Evolutionary conservation across 2,888 invertebrate genomes (phyloP), one percentile per base, ranked within the genome.

Genomic region (Catocala nupta): DNA sequence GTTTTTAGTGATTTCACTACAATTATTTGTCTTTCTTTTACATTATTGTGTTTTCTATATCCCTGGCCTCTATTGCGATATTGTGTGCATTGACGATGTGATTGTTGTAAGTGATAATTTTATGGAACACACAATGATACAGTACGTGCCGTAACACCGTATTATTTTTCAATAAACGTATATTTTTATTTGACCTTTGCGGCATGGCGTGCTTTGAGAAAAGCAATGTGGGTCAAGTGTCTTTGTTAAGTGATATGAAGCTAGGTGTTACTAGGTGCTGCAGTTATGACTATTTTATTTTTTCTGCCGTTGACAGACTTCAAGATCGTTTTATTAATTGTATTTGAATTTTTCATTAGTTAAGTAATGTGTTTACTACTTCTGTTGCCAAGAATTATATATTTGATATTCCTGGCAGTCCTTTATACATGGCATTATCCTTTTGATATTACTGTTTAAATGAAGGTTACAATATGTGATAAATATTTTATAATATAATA

Each of bases 171-270:
- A 81, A 81, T 85, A 81, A 82, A 77, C 71, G 69, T 78, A 78
- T 74, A 82, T 77, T 77, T 82, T 77, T 74, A 75, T 81, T 63
- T 83, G 83, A 83, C 82, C 85, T 86, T 81, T 82, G 72, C 51
- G 75, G 72, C 75, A 77, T 71, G 71, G 72, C 78, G 66, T 78
- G 65, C 59, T 75, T 67, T 66, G 65, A 80, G 78, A 78, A 76
- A 72, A 73, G 65, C 65, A 76, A 87, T 79, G 68, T 84, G 56
- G 88, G 87, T 86, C 86, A 88, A 81, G 84, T 80, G 71, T 58
- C 71, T 76, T 71, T 67, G 68, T 57, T 59, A 44, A 59, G 55
- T 66, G 59, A 62, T 68, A 72, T 64, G 60, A 55, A 48, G 36
- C 51, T 63, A 51, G 48, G 56, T 63, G 57, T 58, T 66, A 34